phyloP scores from a whole-genome alignment of 2,113 vertebrate genomes.

The Cynoglossus semilaevis region DNA sequence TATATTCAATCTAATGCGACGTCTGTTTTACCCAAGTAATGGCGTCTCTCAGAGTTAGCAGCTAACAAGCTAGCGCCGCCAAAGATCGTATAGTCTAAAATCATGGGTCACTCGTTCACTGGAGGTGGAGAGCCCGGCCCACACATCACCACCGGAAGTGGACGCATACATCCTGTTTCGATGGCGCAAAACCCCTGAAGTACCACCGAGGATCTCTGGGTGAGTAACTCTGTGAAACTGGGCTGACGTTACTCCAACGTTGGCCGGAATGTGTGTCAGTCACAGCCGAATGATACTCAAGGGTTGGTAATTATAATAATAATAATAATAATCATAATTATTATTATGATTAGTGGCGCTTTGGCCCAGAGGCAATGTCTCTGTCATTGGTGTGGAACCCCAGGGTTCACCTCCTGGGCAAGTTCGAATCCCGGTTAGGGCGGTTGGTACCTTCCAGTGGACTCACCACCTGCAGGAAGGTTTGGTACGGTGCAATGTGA shows the following conservation, averaged over 20 bases:
- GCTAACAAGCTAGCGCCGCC: constrained; percentile 54
- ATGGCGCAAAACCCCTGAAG: background rate
- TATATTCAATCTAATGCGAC: constrained; percentile 5
- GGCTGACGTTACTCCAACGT: too few relatives aligned
- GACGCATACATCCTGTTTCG: background rate
- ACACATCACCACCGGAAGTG: background rate
- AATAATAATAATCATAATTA: background rate
- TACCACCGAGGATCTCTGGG: too few relatives aligned
- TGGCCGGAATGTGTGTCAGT: too few relatives aligned
- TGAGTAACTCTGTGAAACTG: too few relatives aligned
- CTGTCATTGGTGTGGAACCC: too few relatives aligned
- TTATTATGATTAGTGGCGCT: too few relatives aligned
- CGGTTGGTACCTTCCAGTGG: too few relatives aligned
- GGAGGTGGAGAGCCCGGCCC: background rate
- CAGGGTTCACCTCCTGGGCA: too few relatives aligned
- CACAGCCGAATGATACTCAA: background rate
- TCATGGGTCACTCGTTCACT: background rate
- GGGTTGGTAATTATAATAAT: background rate
- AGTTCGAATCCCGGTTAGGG: too few relatives aligned
- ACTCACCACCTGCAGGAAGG: too few relatives aligned
- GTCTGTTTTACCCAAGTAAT: constrained; percentile 50
- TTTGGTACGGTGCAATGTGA: too few relatives aligned
- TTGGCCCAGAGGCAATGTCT: too few relatives aligned
- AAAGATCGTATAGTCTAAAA: background rate
- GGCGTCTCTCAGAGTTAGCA: constrained; percentile 57